Evolutionary conservation across 2,113 vertebrate genomes (phyloP), one percentile per base, ranked within the genome.

Genomic region (Eulemur rufifrons): DNA sequence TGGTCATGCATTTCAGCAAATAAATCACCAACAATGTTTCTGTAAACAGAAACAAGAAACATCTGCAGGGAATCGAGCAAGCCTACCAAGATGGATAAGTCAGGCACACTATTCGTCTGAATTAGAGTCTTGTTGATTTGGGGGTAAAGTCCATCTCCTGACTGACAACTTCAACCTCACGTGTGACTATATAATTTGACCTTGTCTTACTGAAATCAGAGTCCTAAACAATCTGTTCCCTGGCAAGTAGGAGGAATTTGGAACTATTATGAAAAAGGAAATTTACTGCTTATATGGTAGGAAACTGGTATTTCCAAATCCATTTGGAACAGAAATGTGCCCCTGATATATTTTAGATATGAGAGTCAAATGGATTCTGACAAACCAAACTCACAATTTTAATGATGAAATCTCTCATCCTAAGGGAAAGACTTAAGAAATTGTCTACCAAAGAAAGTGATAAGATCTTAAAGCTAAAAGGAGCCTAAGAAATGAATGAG

Each of bases 1-100:
- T 96, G 89, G 90, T 68, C 94, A 96, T 82, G 93, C 69, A 94
- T 97, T 96, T 96, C 91, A 96, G 89, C 89, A 96, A 96, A 97
- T 97, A 96, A 97, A 96, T 97, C 96, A 97, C 32, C 92, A 93
- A 64, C 45, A 86, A 73, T n/a, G 39, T 50, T 96, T 95, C 82
- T 97, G 76, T 29, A 92, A 97, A 8, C 54, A n/a, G 61, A 95
- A 95, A 94, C 3, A 56, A 25, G 50, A 93, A 97, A 64, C n/a
- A 78, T 84, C 50, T 94, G 37, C 78, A 54, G 81, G 61, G 96
- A 97, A 94, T 32, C 0, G 14, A 97, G 85, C 52, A 89, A 95
- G 64, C 5, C 47, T 52, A 80, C 4, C 5, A 88, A 97, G 64
- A 95, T 50, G 81, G 14, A 56, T 42, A 39, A 91, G 59, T 45